Conservation (phyloP, 2,888 invertebrate species). For the Tetranychus piercei region DNA sequence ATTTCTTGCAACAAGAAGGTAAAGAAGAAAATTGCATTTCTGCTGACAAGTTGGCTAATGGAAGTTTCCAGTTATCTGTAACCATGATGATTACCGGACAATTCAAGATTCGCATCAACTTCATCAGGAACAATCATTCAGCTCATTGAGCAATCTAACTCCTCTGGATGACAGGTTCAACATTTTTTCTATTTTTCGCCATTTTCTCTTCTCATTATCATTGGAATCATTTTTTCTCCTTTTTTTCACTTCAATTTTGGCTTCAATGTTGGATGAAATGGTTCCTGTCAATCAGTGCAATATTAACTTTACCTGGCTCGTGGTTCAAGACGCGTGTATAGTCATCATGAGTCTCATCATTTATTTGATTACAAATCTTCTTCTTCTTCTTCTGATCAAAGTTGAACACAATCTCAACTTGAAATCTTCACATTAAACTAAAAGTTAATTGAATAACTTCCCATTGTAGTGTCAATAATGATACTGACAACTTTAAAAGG, state of each 20-base stretch:
- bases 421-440: not conserved
- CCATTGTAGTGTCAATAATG: not conserved
- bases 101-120: not conserved
- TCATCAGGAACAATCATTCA: not conserved
- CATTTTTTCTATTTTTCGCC: not conserved
- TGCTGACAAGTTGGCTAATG: not conserved
- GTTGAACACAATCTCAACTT: not conserved
- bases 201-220: not conserved
- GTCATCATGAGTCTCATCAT: not conserved
- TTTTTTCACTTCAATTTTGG: not conserved
- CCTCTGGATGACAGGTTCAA: not conserved
- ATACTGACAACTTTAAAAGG: not conserved
- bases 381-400: not conserved
- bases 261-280: not conserved
- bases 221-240: not conserved
- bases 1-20: not conserved
- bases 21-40: not conserved
- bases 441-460: not conserved
- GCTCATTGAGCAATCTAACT: not conserved
- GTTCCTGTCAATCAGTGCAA: not conserved
- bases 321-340: not conserved
- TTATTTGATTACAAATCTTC: not conserved
- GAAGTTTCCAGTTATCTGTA: not conserved
- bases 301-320: not conserved
- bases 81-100: not conserved